Conservation (phyloP, 2,888 invertebrate species). For the Apeira syringaria region DNA sequence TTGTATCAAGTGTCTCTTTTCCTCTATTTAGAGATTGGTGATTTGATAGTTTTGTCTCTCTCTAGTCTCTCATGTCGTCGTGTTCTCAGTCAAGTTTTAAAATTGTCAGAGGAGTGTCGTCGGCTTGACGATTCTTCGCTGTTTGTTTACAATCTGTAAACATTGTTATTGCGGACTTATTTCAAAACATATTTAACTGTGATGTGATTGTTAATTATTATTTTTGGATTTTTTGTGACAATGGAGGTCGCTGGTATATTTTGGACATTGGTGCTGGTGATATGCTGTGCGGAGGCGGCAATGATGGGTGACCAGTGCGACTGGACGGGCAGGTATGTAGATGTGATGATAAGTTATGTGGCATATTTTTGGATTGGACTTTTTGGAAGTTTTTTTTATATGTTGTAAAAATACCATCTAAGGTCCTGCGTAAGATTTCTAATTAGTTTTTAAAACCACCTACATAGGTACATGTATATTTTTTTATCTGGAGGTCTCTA, state of each 20-base stretch:
- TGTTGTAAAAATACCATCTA: too few species aligned
- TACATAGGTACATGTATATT: too few species aligned
- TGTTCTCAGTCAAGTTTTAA: slow-evolving; percentile 49
- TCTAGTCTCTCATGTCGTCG: slow-evolving; percentile 23
- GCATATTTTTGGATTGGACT: too few species aligned
- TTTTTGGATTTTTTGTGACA: slow-evolving; percentile 41
- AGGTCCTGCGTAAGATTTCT: too few species aligned
- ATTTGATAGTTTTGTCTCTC: slow-evolving; percentile 36
- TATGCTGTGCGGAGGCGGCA: slow-evolving; percentile 75
- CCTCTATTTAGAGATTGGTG: slow-evolving; percentile 25
- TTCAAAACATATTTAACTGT: slow-evolving; percentile 39
- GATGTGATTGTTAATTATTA: slow-evolving; percentile 46
- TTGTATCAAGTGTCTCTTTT: slow-evolving; percentile 53
- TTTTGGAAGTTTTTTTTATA: too few species aligned
- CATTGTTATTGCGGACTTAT: slow-evolving; percentile 28
- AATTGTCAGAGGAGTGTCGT: slow-evolving; percentile 37
- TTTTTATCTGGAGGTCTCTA: too few species aligned
- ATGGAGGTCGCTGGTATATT: slow-evolving; percentile 59
- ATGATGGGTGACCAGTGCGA: slow-evolving; percentile 87
- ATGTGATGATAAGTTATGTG: too few species aligned
- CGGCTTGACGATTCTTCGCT: slow-evolving; percentile 27
- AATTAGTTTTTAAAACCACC: too few species aligned
- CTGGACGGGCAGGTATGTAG: slow-evolving; percentile 87
- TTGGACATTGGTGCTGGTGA: slow-evolving; percentile 71
- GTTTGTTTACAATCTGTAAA: slow-evolving; percentile 54